Conservation (phyloP, 2,888 invertebrate genomes). For the Andricus curvator region DNA sequence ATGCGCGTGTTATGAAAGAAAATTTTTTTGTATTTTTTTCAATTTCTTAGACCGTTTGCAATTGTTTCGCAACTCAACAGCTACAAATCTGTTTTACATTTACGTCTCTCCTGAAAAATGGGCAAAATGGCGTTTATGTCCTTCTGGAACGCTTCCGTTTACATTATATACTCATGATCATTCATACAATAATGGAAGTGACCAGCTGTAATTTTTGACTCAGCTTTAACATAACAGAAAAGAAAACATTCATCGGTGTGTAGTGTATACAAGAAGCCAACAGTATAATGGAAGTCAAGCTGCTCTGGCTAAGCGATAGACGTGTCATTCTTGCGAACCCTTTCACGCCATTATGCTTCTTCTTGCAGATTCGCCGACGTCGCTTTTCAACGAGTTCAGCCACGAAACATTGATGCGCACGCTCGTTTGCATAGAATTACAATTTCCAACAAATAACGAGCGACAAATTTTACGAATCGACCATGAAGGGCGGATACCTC, state of each 20-base stretch:
- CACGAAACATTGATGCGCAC: background rate
- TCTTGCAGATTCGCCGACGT: slow-evolving; percentile 1
- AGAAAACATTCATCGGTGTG: slow-evolving; percentile 5
- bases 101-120: too few relatives aligned
- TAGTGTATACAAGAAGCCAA: slow-evolving; percentile 13
- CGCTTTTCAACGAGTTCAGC: background rate
- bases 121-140: too few relatives aligned
- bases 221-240: background rate
- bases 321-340: slow-evolving; percentile 35
- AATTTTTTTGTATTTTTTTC: too few relatives aligned
- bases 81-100: too few relatives aligned
- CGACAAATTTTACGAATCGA: slow-evolving; percentile 3
- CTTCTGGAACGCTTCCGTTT: too few relatives aligned
- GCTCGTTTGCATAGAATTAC: slow-evolving; percentile 35
- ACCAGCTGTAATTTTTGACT: too few relatives aligned
- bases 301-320: slow-evolving; percentile 22
- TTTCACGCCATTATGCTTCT: slow-evolving; percentile 26
- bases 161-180: too few relatives aligned
- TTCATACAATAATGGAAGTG: too few relatives aligned
- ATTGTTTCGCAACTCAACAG: too few relatives aligned
- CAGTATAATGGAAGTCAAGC: slow-evolving; percentile 11
- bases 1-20: too few relatives aligned
- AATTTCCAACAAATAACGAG: slow-evolving; percentile 28
- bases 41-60: too few relatives aligned
- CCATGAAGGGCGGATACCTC: background rate